Base-by-base conservation (phyloP, 1,140 invertebrate species). In the Piezodorus guildinii region DNA sequence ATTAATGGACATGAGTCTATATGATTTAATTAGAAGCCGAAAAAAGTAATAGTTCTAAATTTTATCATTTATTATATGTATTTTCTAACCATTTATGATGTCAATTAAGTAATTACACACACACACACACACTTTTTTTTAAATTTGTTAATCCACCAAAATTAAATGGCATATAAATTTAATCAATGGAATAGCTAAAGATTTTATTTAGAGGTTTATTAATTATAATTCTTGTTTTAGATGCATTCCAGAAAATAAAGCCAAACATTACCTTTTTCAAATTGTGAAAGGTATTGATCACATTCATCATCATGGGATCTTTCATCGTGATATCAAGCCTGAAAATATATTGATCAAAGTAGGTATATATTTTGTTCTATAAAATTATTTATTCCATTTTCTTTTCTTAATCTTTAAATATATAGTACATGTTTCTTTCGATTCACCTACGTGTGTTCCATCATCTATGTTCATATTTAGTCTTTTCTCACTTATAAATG, bases 1-100 rank as follows among this genome's bases (percentile, higher is more conserved):
- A 70, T 69, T 85, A 25, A 85, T 85, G 83, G 83, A 85, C 68
- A 81, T 83, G 80, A 85, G 83, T 69, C 76, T 86, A 61, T 84
- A 85, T 70, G 83, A 85, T 69, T 71, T 83, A 43, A 80, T 85
- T 63, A 78, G 78, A 73, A 74, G 68, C 5, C 69, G 74, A 62
- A 77, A 77, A 69, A 72, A 74, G 75, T 78, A 56, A 56, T 6
- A 6, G 34, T 39, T 39, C 12, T 39, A 39, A 10, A 39, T 39
- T 39, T 39, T 6, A 39, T 10, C 9, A 39, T 39, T 39, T 39
- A 12, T 39, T 39, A 10, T 10, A 10, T 39, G 34, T 39, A 1
- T 39, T 39, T 39, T 8, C 1, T 10, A 10, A 39, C 34, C 34
- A 5, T 10, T 10, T 39, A 39, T 30, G 8, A 3, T 30, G 27